These are phyloP conservation scores for Phylloscopus trochiloides DNA, from an alignment of 2,113 vertebrate species.

Conservation along the genomic window DNA sequence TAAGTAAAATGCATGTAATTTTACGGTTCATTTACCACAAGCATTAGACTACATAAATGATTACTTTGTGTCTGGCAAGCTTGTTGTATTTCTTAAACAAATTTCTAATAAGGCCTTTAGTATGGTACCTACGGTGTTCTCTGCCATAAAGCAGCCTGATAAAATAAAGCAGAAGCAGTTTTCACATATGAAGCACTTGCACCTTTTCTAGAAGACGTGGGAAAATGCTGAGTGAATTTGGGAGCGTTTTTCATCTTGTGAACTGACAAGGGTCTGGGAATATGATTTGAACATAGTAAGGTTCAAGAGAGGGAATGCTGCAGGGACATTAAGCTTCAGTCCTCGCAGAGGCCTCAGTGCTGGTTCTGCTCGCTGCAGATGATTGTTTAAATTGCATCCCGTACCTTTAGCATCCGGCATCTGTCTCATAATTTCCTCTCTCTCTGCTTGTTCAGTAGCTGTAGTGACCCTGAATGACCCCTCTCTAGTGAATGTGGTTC, in stretches of 20 bases:
- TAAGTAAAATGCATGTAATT: neutral
- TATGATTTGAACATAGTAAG: neutral
- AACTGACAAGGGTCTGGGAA: neutral
- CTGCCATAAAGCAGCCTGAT: neutral
- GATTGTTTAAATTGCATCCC: neutral
- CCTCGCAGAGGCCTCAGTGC: neutral
- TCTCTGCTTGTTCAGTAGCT: slow-evolving; percentile 94
- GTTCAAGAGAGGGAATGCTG: neutral
- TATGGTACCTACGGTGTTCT: rapidly evolving
- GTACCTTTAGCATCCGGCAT: slow-evolving; percentile 92
- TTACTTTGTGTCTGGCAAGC: neutral
- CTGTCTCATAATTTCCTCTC: slow-evolving; percentile 95
- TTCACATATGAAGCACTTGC: neutral
- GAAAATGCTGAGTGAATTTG: neutral
- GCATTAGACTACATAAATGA: neutral
- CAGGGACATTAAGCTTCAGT: neutral
- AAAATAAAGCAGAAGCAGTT: neutral
- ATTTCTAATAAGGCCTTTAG: neutral
- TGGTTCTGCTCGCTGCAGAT: neutral
- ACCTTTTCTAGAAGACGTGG: neutral
- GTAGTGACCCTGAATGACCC: slow-evolving; percentile 97
- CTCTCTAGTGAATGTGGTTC: slow-evolving; percentile 97
- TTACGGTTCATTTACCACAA: neutral
- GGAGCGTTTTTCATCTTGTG: neutral
- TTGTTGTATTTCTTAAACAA: neutral